A percentile compares a stretch with the other conserved stretches of the same genome.
These are phyloP conservation scores for Anolis sagrei DNA, from an alignment of 2,113 vertebrate genomes.

Conservation along the genomic window DNA sequence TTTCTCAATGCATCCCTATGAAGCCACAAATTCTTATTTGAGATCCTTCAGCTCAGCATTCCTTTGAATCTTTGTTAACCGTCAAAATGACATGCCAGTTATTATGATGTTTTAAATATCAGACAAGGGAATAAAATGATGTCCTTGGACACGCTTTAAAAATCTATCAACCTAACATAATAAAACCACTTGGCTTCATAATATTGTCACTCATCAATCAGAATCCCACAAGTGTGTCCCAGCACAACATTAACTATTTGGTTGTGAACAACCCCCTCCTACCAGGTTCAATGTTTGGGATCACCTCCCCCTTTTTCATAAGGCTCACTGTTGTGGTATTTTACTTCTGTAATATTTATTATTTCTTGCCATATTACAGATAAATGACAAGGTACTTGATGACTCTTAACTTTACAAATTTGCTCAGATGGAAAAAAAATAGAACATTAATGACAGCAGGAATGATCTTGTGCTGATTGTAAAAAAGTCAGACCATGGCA, in stretches of 20 bases:
- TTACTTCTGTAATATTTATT: background rate
- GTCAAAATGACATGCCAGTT: constrained; percentile 19
- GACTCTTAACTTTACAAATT: background rate
- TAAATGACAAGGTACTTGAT: background rate
- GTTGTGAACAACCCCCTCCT: background rate
- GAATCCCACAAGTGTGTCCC: rapidly evolving
- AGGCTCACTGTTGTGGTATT: background rate
- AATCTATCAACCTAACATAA: constrained; percentile 36
- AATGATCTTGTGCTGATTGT: background rate
- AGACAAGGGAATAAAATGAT: constrained; percentile 6
- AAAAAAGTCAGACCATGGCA: background rate
- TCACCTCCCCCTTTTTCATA: background rate
- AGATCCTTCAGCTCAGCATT: background rate
- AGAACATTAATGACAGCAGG: too few species aligned
- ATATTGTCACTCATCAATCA: background rate
- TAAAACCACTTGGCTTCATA: constrained; percentile 16
- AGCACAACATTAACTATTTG: constrained; percentile 3
- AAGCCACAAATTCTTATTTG: background rate
- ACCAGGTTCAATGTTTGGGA: background rate
- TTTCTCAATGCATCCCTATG: too few species aligned
- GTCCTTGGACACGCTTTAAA: background rate
- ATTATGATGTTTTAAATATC: constrained; percentile 55
- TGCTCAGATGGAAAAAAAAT: background rate
- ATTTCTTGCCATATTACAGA: background rate
- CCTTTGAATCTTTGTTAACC: constrained; percentile 20